Evolutionary conservation across 1,140 invertebrate species (phyloP).

Genomic region (Sycobia sp.): DNA sequence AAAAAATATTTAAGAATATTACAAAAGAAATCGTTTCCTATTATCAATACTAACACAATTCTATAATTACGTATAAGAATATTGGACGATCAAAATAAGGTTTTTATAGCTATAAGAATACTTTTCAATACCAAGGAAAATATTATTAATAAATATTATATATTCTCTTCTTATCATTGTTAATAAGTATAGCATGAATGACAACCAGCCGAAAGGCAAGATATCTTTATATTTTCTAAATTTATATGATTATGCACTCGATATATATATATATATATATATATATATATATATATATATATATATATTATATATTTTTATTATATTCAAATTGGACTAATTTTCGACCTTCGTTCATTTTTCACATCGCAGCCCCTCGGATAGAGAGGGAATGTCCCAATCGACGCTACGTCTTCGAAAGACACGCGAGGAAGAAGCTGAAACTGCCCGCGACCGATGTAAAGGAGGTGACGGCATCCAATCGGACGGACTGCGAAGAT

Average conservation of each 20-base stretch:
- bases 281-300: neutral
- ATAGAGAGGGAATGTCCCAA: constrained; percentile 86
- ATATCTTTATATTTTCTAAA: too few species aligned
- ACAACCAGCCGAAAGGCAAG: too few species aligned
- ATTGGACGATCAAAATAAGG: too few species aligned
- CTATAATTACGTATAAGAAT: too few species aligned
- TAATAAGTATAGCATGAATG: too few species aligned
- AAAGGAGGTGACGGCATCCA: constrained; percentile 78
- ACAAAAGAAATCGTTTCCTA: too few species aligned
- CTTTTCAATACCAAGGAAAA: too few species aligned
- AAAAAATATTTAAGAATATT: too few species aligned
- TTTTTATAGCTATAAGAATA: too few species aligned
- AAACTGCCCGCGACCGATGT: constrained; percentile 78
- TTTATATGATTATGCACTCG: neutral
- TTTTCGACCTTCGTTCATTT: neutral
- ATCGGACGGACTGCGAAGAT: constrained; percentile 88
- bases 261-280: neutral
- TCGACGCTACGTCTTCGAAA: constrained; percentile 83
- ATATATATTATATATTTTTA: constrained; percentile 2
- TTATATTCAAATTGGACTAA: constrained; percentile 12
- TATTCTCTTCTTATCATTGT: too few species aligned
- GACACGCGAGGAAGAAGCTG: constrained; percentile 81
- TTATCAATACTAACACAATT: too few species aligned
- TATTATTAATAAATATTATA: too few species aligned
- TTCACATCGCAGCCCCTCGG: constrained; percentile 70